Percentiles rank a stretch among this genome's conserved stretches.
Conservation (phyloP, 2,888 invertebrate genomes). For the Bruchidius siliquastri region DNA sequence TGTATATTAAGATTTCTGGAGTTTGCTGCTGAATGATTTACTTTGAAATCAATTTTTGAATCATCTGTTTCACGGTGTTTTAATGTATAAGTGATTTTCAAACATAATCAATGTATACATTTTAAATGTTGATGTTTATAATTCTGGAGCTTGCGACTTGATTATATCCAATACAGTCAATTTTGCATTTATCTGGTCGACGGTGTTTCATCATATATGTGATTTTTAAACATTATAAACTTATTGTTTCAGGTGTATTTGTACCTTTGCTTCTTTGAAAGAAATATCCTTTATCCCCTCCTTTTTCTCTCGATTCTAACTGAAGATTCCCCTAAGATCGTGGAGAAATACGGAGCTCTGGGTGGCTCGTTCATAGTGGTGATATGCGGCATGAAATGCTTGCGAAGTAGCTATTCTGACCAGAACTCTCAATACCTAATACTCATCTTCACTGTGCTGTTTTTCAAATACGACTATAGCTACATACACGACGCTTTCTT, state of each 20-base stretch:
- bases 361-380: conserved; percentile 79
- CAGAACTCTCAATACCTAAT: conserved; percentile 89
- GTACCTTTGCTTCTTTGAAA: conserved; percentile 83
- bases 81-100: too few relatives aligned
- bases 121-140: too few relatives aligned
- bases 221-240: too few relatives aligned
- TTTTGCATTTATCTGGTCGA: too few relatives aligned
- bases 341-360: conserved; percentile 71
- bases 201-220: too few relatives aligned
- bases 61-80: too few relatives aligned
- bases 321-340: conserved; percentile 73
- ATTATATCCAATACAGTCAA: too few relatives aligned
- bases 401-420: conserved; percentile 87
- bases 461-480: conserved; percentile 80
- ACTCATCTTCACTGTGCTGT: conserved; percentile 80
- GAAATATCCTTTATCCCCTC: conserved; percentile 87
- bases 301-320: conserved; percentile 86
- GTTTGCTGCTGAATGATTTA: too few relatives aligned
- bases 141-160: too few relatives aligned
- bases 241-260: conserved; percentile 63
- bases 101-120: too few relatives aligned
- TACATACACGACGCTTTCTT: conserved; percentile 81
- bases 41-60: too few relatives aligned
- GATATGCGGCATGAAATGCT: conserved; percentile 81
- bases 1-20: too few relatives aligned